phyloP scores from a whole-genome alignment of 2,113 vertebrate species.

The Aspidoscelis tigris region DNA sequence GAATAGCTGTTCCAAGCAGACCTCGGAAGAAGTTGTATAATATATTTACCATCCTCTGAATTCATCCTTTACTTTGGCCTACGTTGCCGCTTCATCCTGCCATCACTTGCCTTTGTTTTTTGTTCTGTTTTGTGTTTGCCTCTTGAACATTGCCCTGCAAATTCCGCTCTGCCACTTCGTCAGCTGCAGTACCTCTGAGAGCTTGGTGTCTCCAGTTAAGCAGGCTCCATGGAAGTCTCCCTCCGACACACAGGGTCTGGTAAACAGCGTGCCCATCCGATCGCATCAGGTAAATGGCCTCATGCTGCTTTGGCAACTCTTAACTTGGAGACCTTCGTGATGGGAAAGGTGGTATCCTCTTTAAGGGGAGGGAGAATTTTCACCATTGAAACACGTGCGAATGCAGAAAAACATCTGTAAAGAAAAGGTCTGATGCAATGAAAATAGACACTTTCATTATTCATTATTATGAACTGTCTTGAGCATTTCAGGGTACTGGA shows the following conservation, averaged over 20 bases:
- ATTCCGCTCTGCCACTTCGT: slow-evolving; percentile 69
- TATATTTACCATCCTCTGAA: slow-evolving; percentile 44
- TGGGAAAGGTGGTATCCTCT: slow-evolving; percentile 5
- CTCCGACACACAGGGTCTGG: slow-evolving; percentile 86
- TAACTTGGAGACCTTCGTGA: slow-evolving; percentile 17
- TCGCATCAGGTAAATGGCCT: slow-evolving; percentile 88
- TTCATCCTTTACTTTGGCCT: slow-evolving; percentile 65
- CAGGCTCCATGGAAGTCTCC: slow-evolving; percentile 88
- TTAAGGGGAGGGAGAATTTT: slow-evolving; percentile 17
- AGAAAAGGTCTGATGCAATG: not conserved
- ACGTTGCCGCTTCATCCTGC: slow-evolving; percentile 55
- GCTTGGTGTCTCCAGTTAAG: slow-evolving; percentile 85
- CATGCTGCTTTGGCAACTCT: slow-evolving; percentile 29
- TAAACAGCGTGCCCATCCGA: slow-evolving; percentile 84
- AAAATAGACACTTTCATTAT: not conserved
- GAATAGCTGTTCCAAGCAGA: slow-evolving; percentile 7
- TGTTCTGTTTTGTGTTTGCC: slow-evolving; percentile 45
- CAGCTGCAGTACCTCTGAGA: slow-evolving; percentile 92
- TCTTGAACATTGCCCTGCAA: slow-evolving; percentile 73
- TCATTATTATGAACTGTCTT: not conserved
- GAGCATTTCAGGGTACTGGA: not conserved
- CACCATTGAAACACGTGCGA: not conserved
- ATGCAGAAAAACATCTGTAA: not conserved
- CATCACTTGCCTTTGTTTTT: slow-evolving; percentile 62
- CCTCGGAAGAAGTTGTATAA: slow-evolving; percentile 50